Evolutionary conservation across 1,140 invertebrate genomes (phyloP).

Genomic region (Magallana gigas): DNA sequence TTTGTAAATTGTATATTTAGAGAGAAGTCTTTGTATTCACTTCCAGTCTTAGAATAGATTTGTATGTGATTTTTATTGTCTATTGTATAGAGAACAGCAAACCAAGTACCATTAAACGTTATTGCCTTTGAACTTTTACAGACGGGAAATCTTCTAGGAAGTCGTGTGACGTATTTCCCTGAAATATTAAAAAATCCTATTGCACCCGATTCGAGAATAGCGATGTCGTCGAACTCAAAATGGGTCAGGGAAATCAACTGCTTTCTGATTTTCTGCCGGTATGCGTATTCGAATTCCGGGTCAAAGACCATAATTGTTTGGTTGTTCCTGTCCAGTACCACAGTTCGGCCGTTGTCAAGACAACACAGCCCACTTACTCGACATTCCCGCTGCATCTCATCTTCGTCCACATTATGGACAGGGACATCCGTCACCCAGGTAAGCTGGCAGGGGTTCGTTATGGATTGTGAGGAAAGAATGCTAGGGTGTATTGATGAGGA

Average conservation of each 20-base stretch:
- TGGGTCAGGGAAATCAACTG: neutral
- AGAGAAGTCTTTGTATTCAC: neutral
- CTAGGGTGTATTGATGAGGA: neutral
- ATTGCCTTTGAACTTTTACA: neutral
- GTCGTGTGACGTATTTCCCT: constrained; percentile 9
- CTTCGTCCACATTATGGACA: neutral
- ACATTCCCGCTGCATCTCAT: neutral
- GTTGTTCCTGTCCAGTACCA: constrained; percentile 4
- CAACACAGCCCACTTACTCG: constrained; percentile 13
- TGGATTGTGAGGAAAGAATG: neutral
- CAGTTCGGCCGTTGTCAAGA: constrained; percentile 24
- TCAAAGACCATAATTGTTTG: constrained; percentile 5
- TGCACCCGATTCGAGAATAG: neutral
- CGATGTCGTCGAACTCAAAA: constrained; percentile 22
- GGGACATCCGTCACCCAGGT: neutral
- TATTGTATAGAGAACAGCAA: neutral
- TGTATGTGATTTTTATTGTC: neutral
- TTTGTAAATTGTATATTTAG: neutral
- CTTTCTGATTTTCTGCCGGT: neutral
- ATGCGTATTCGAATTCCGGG: constrained; percentile 18
- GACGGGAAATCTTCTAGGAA: neutral
- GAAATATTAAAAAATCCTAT: constrained; percentile 12
- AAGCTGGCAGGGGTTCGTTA: neutral
- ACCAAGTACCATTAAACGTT: neutral
- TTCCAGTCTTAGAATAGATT: constrained; percentile 2